Conservation (phyloP, 2,113 vertebrate species). For the Piaya cayana region DNA sequence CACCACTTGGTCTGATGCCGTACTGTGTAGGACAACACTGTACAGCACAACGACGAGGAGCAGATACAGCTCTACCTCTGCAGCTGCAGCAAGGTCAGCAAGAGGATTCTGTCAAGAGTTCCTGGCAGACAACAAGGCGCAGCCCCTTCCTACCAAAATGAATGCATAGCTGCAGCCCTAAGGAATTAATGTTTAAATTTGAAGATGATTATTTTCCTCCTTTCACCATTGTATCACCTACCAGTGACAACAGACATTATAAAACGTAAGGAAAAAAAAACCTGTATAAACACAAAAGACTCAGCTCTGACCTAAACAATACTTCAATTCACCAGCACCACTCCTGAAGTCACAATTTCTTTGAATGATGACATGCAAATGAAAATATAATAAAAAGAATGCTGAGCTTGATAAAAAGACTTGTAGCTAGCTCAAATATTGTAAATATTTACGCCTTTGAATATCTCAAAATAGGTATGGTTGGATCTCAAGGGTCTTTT, state of each 20-base stretch:
- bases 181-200: background rate
- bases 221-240: background rate
- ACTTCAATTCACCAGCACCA: background rate
- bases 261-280: background rate
- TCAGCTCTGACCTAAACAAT: background rate
- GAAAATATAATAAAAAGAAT: background rate
- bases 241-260: background rate
- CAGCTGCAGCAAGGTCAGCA: background rate
- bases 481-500: background rate
- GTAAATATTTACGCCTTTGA: background rate
- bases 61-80: background rate
- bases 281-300: background rate
- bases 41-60: fast-evolving
- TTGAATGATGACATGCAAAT: background rate
- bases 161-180: background rate
- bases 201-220: background rate
- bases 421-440: too few relatives aligned
- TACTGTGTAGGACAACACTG: fast-evolving
- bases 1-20: background rate
- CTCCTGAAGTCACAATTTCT: background rate
- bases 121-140: fast-evolving
- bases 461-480: background rate
- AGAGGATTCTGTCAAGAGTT: background rate
- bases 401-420: background rate
- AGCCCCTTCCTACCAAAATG: background rate